Base-by-base conservation (phyloP, 2,113 vertebrate genomes). In the Tor tambroides region DNA sequence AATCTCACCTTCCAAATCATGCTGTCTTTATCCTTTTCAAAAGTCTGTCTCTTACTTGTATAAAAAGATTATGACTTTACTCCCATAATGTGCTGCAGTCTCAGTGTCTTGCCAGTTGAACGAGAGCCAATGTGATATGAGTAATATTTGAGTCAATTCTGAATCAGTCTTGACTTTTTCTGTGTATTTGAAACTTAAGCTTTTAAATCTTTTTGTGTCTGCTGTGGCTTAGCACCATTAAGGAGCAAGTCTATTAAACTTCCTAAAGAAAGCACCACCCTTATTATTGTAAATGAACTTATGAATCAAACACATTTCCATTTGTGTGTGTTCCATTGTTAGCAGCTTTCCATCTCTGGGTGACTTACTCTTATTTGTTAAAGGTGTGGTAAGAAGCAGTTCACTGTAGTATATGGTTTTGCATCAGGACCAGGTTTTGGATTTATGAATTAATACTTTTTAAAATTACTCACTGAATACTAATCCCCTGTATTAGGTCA, bases 21-120 rank as follows among this genome's bases (percentile, higher is more conserved):
- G 35, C 38, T 46, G 23, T 56, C 49, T 41, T 63, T 49, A 6
- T 54, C 23, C 38, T 14, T 56, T 75, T 46, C 51, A 63, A 28
- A 41, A 65, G 51, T 51, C 38, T 67, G 35, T 67, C 30, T 32
- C 10, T 69, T 30, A 59, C n/a, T 46, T 49, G 35, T 35, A 81
- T 75, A 56, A 81, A 23, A 85, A 30, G 30, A 32, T 76, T 65
- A 84, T 87, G 86, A 77, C 43, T 89, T 87, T 59, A 69, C 75
- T 26, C 32, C 46, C 14, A 14, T 67, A 30, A 61, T 81, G 82
- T 26, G 75, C 14, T 77, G 26, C 69, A 56, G 67, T 32, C 43
- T 54, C 28, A 86, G 56, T 75, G 63, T 51, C 6, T 28, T 61
- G 28, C 69, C 59, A 85, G 69, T 21, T 87, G 59, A 82, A 63